Percentiles rank a stretch among this genome's conserved stretches.
Evolutionary conservation across 2,888 invertebrate species (phyloP).

Genomic region (Rhimphoctona megacephalus): DNA sequence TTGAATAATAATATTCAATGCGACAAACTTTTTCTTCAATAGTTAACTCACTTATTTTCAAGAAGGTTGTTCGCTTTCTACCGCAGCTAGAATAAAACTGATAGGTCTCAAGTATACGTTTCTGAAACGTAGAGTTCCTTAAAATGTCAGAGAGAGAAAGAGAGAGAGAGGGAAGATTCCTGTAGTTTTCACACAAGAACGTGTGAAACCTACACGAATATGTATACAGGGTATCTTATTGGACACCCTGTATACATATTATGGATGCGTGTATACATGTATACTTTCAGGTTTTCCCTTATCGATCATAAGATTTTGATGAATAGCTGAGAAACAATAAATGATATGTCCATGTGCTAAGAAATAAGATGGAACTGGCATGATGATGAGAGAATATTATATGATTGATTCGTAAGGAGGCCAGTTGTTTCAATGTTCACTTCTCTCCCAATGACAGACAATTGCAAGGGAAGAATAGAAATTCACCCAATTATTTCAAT

Average conservation of each 20-base stretch:
- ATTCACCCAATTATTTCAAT: constrained; percentile 60
- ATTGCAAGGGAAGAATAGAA: constrained; percentile 30
- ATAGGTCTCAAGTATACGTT: too few relatives aligned
- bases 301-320: constrained; percentile 44
- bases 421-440: constrained; percentile 43
- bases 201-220: too few relatives aligned
- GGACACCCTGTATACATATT: background rate
- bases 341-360: constrained; percentile 41
- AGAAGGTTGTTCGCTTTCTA: too few relatives aligned
- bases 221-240: background rate
- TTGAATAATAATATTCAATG: too few relatives aligned
- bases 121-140: too few relatives aligned
- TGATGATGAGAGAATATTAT: constrained; percentile 31
- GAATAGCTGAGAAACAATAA: constrained; percentile 53
- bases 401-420: constrained; percentile 45
- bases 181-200: too few relatives aligned
- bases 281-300: background rate
- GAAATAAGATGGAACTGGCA: constrained; percentile 44
- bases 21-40: too few relatives aligned
- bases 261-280: background rate
- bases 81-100: too few relatives aligned
- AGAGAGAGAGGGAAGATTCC: too few relatives aligned
- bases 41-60: too few relatives aligned
- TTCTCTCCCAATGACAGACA: background rate
- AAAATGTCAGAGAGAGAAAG: too few relatives aligned